Percentiles rank a stretch among this genome's conserved stretches.
Evolutionary conservation across 2,113 vertebrate species (phyloP).

Genomic region (Vicugna pacos): DNA sequence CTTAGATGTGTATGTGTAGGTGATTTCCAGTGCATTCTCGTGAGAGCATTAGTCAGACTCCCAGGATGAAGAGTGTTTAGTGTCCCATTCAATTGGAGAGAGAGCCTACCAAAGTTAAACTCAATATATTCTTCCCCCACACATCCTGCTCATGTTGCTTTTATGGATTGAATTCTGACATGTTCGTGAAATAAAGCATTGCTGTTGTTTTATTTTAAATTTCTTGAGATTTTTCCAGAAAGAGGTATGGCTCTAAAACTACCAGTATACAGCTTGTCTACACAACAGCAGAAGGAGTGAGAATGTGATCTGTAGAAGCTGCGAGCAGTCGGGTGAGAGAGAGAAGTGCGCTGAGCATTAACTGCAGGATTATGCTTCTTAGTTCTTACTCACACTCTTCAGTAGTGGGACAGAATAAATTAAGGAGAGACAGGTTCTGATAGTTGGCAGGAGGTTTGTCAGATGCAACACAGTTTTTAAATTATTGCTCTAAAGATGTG

Average conservation of each 20-base stretch:
- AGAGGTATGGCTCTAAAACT: neutral
- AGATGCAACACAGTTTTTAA: neutral
- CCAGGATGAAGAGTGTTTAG: neutral
- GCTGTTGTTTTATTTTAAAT: neutral
- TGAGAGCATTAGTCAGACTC: neutral
- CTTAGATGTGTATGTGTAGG: neutral
- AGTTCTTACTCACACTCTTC: neutral
- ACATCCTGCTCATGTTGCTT: neutral
- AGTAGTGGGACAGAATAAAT: neutral
- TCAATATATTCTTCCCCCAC: too few relatives aligned
- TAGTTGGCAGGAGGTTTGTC: neutral
- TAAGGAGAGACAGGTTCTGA: neutral
- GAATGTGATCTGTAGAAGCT: neutral
- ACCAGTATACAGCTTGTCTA: neutral
- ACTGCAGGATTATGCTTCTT: neutral
- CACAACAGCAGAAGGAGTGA: neutral
- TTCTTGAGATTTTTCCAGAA: neutral
- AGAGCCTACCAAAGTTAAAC: neutral
- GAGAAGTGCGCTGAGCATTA: neutral
- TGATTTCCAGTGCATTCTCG: neutral
- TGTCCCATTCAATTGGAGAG: neutral
- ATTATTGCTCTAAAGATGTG: slow-evolving; percentile 1
- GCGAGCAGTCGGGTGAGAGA: neutral
- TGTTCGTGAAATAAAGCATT: neutral
- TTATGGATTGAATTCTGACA: neutral